Evolutionary conservation across 2,113 vertebrate species (phyloP).

Genomic region (Oreochromis tanganicae): DNA sequence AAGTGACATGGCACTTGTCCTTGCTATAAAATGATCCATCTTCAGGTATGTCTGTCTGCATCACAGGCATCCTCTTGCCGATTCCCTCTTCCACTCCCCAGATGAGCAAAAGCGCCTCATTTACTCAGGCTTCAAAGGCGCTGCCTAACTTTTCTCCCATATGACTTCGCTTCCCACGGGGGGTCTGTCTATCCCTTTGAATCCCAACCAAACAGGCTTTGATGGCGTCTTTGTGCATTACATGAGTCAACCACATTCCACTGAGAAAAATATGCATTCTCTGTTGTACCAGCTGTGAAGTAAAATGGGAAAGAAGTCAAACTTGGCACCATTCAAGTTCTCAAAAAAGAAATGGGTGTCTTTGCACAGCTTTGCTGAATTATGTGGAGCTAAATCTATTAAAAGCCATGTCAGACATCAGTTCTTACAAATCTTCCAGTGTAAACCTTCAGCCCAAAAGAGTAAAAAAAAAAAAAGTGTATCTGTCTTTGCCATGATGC

Average conservation of each 20-base stretch:
- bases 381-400: neutral
- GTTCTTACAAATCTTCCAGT: neutral
- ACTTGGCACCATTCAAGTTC: slow-evolving; percentile 10
- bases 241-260: slow-evolving; percentile 51
- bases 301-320: slow-evolving; percentile 22
- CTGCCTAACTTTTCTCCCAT: slow-evolving; percentile 62
- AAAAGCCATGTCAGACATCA: slow-evolving; percentile 16
- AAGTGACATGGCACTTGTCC: slow-evolving; percentile 50
- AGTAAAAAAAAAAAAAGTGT: neutral
- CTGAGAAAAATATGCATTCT: slow-evolving; percentile 49
- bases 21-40: slow-evolving; percentile 66
- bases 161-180: slow-evolving; percentile 54
- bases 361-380: slow-evolving; percentile 21
- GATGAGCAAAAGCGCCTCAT: slow-evolving; percentile 64
- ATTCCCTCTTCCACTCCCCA: slow-evolving; percentile 46
- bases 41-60: slow-evolving; percentile 56
- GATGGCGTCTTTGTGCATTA: slow-evolving; percentile 61
- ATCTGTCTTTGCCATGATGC: neutral
- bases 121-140: slow-evolving; percentile 70
- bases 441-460: neutral
- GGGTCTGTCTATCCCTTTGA: slow-evolving; percentile 62
- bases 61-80: slow-evolving; percentile 44
- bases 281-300: slow-evolving; percentile 21
- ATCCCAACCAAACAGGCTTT: slow-evolving; percentile 65
- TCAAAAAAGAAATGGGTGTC: slow-evolving; percentile 15